Percentiles rank a stretch among this genome's conserved stretches.
Conservation (phyloP, 2,113 vertebrate species). For the Tragelaphus scriptus region DNA sequence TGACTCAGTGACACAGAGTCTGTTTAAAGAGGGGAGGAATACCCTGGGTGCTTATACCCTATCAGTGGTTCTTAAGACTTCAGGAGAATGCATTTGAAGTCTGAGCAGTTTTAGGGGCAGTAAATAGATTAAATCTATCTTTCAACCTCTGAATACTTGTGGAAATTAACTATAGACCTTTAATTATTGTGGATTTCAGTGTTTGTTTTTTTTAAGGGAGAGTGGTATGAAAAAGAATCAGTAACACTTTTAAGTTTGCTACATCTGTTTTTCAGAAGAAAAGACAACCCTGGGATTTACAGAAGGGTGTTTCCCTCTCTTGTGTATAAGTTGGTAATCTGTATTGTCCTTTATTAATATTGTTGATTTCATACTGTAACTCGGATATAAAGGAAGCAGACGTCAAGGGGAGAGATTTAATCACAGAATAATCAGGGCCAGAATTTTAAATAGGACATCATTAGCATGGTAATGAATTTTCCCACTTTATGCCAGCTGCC, state of each 20-base stretch:
- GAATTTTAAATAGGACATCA: constrained; percentile 81
- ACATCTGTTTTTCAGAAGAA: not conserved
- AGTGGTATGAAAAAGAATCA: not conserved
- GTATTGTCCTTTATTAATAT: constrained; percentile 74
- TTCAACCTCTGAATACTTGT: not conserved
- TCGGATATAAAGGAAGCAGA: constrained; percentile 71
- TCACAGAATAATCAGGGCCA: constrained; percentile 80
- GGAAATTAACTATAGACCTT: constrained; percentile 26
- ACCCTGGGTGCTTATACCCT: too few relatives aligned
- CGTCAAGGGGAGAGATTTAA: constrained; percentile 79
- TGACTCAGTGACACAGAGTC: not conserved
- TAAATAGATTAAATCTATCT: not conserved
- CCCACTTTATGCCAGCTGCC: constrained; percentile 75
- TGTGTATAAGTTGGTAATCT: constrained; percentile 65
- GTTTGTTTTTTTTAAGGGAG: not conserved
- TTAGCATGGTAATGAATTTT: constrained; percentile 82
- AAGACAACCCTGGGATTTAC: constrained; percentile 21
- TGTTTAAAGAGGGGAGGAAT: not conserved
- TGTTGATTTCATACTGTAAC: constrained; percentile 76
- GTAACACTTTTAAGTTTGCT: not conserved
- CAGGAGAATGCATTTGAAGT: not conserved
- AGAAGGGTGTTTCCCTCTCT: constrained; percentile 9
- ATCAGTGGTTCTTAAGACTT: not conserved
- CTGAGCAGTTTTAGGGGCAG: not conserved
- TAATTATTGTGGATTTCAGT: not conserved